phyloP scores from a whole-genome alignment of 2,113 vertebrate genomes.

The Erinaceus europaeus region DNA sequence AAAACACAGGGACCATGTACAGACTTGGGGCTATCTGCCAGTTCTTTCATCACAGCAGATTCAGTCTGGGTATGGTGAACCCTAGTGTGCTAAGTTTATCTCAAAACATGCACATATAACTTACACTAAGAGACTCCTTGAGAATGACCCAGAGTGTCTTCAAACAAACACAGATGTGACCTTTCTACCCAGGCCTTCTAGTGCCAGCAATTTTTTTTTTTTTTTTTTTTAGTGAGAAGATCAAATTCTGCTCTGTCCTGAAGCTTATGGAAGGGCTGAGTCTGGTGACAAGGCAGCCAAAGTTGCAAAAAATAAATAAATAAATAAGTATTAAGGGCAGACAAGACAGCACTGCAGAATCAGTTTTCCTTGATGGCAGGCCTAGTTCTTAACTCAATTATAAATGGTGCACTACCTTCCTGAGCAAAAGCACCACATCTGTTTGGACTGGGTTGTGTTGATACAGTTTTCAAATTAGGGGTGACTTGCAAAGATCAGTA shows the following conservation, averaged over 20 bases:
- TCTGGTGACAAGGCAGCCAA: background rate
- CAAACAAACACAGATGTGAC: constrained; percentile 42
- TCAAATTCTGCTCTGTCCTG: background rate
- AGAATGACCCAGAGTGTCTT: background rate
- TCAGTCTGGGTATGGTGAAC: background rate
- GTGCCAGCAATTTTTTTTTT: background rate
- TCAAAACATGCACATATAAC: background rate
- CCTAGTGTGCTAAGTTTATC: background rate
- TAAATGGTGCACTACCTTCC: background rate
- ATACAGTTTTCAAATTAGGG: background rate
- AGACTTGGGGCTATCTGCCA: background rate
- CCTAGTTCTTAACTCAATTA: background rate
- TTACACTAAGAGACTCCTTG: background rate
- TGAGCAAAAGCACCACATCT: background rate
- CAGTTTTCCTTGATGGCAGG: background rate
- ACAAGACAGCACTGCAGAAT: background rate
- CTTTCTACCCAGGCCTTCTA: background rate
- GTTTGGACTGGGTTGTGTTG: background rate
- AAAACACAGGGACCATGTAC: background rate
- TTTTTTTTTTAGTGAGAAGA: background rate
- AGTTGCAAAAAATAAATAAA: background rate
- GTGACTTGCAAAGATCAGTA: background rate
- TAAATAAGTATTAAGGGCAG: background rate
- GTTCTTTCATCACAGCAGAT: background rate
- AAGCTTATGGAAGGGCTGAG: background rate